phyloP scores from a whole-genome alignment of 2,888 invertebrate species.

The Ectropis crepuscularia region DNA sequence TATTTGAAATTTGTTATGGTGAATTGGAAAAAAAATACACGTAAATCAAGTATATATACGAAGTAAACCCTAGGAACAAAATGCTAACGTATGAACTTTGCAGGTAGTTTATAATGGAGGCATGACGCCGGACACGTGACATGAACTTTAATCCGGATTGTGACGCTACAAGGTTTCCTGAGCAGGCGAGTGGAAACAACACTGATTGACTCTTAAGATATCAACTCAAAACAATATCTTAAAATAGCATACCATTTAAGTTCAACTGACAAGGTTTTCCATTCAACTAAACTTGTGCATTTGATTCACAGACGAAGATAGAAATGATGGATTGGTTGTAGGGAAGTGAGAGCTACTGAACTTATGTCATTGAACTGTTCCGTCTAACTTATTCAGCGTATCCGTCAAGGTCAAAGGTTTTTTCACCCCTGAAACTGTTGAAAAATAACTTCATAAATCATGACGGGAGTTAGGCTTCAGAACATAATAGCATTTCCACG shows the following conservation, averaged over 20 bases:
- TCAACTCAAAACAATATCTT: slow-evolving; percentile 3
- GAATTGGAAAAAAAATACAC: too few species aligned
- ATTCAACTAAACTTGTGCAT: neutral
- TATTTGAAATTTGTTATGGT: too few species aligned
- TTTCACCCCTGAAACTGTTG: slow-evolving; percentile 40
- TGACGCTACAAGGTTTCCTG: slow-evolving; percentile 48
- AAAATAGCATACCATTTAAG: neutral
- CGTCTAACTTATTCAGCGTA: slow-evolving; percentile 18
- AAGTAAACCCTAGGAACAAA: too few species aligned
- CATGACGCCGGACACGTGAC: slow-evolving; percentile 23
- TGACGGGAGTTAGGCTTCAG: slow-evolving; percentile 30
- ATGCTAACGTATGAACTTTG: neutral
- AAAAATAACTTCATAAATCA: slow-evolving; percentile 45
- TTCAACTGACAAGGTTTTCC: neutral
- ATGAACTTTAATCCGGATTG: slow-evolving; percentile 49
- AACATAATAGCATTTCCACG: slow-evolving; percentile 37
- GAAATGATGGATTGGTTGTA: slow-evolving; percentile 17
- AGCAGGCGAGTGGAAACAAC: slow-evolving; percentile 42
- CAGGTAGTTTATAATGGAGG: slow-evolving; percentile 14
- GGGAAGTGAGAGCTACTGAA: slow-evolving; percentile 34
- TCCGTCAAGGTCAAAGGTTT: slow-evolving; percentile 46
- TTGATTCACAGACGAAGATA: slow-evolving; percentile 2
- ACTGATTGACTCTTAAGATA: slow-evolving; percentile 38
- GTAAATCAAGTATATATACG: too few species aligned
- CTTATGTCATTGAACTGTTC: slow-evolving; percentile 33